Evolutionary conservation across 2,797 vertebrate species (phyloP), one percentile per base, ranked within the genome.

Genomic region (Helarctos malayanus): DNA sequence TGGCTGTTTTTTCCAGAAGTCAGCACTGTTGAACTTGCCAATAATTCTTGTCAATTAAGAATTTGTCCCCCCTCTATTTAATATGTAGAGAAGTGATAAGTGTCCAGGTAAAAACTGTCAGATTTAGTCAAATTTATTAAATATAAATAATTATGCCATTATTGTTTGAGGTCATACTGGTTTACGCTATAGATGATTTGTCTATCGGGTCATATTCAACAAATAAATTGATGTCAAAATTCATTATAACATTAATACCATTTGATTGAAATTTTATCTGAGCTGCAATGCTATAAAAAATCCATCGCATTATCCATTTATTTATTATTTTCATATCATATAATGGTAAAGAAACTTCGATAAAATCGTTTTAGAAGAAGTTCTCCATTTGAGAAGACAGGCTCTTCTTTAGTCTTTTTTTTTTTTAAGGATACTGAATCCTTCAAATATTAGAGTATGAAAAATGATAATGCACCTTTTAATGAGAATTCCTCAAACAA

Each of bases 251-350:
- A 1, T 90, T 95, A 90, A 71, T 65, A 83, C 59, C 32, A 73
- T 81, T 69, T 97, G 59, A 91, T 59, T 95, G 69, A 97, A 96
- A 95, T 97, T 97, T 76, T 98, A n/a, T 92, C 79, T 73, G 75
- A 92, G 14, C 79, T 82, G 47, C 45, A 81, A 32, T 57, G 35
- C 80, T 96, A 49, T 29, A 35, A 94, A 89, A 94, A 54, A 47
- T 29, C 41, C 14, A 47, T 79, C n/a, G 23, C 95, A 32, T 69
- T 94, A 29, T 35, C 91, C 97, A 68, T 96, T 96, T 87, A 45
- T 97, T 97, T 90, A 45, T 97, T 98, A 47, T 94, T 69, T 96
- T 38, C 80, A 87, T 92, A 92, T 41, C 54, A 1, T 41, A 38
- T 69, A 69, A 35, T 65, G 13, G 25, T 45, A 87, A 69, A 86